phyloP scores from a whole-genome alignment of 2,797 vertebrate genomes.

The Pitangus sulphuratus region DNA sequence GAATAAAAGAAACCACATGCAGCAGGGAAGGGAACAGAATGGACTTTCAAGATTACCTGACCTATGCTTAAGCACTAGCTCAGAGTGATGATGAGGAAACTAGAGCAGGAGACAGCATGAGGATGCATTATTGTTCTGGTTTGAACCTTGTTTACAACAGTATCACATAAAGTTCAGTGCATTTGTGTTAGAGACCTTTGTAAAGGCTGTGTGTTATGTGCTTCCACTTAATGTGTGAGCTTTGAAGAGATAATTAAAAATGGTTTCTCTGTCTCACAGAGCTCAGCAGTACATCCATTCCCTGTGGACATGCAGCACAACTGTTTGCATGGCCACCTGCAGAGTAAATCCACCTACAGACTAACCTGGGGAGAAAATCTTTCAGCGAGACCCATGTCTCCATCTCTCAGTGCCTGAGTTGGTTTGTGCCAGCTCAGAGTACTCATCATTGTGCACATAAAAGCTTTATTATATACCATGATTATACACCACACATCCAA shows the following conservation, averaged over 20 bases:
- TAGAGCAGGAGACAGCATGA: background rate
- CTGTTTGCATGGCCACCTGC: background rate
- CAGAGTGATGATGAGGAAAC: background rate
- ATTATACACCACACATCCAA: background rate
- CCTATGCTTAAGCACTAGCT: background rate
- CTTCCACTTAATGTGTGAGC: background rate
- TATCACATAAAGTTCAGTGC: background rate
- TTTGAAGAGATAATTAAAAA: background rate
- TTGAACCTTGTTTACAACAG: background rate
- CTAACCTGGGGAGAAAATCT: background rate
- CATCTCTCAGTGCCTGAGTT: background rate
- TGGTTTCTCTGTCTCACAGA: background rate
- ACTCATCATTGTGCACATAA: rapidly evolving
- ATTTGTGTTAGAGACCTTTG: background rate
- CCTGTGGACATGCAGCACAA: background rate
- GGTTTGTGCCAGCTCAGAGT: background rate
- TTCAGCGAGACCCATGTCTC: background rate
- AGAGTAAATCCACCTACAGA: background rate
- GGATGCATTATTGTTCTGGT: background rate
- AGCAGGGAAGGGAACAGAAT: background rate
- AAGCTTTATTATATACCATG: background rate
- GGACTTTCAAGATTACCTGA: background rate
- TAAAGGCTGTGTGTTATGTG: background rate
- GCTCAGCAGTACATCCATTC: background rate
- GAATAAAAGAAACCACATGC: background rate